Evolutionary conservation across 1,140 invertebrate genomes (phyloP).

Genomic region (Ectropis grisescens): DNA sequence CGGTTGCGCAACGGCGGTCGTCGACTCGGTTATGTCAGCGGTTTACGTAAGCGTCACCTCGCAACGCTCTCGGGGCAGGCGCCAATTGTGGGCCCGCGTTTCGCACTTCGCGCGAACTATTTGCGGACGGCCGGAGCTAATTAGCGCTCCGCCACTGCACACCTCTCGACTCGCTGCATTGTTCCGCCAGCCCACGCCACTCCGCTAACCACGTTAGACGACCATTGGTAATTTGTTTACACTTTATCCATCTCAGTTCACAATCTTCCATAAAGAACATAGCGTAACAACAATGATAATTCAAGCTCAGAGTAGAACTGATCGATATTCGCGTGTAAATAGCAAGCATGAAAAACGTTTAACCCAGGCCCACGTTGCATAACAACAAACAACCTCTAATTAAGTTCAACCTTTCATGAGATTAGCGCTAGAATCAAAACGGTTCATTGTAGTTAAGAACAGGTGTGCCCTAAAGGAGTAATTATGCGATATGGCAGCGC

Average conservation of each 20-base stretch:
- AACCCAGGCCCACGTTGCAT: conserved; percentile 16
- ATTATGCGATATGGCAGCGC: conserved; percentile 46
- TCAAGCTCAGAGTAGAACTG: no score
- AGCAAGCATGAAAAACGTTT: no score
- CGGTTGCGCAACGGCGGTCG: conserved; percentile 63
- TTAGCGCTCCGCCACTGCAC: conserved; percentile 28
- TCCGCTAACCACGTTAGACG: no score
- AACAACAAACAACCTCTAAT: conserved; percentile 26
- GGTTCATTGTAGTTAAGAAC: conserved; percentile 38
- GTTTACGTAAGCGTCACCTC: conserved; percentile 63
- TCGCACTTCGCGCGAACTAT: conserved; percentile 58
- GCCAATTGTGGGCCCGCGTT: conserved; percentile 56
- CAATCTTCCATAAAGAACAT: no score
- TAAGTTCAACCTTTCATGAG: conserved; percentile 49
- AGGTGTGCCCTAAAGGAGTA: conserved; percentile 59
- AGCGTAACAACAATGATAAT: no score
- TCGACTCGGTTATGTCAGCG: conserved; percentile 65
- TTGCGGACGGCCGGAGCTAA: conserved; percentile 37
- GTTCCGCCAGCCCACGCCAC: conserved; percentile 2
- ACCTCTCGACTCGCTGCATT: conserved; percentile 14
- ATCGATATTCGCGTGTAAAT: no score
- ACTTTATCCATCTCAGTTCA: no score
- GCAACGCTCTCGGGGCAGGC: conserved; percentile 51
- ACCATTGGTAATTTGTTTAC: no score
- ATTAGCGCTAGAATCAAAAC: conserved; percentile 37